Evolutionary conservation across 2,888 invertebrate species (phyloP).

Genomic region (Orthosia cruda): DNA sequence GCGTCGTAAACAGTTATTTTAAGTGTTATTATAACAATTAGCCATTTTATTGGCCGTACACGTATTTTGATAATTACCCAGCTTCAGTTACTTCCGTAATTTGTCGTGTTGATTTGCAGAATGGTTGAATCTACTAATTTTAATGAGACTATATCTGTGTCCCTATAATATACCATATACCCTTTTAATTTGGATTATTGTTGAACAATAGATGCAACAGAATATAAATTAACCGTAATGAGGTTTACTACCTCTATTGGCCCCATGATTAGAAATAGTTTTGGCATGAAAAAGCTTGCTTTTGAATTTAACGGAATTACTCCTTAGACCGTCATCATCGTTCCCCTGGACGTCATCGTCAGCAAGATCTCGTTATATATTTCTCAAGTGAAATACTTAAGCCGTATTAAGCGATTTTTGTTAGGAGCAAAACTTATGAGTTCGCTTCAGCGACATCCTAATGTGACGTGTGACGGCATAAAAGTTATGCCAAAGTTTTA

Average conservation of each 20-base stretch:
- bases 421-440: too few species aligned
- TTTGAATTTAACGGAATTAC: too few species aligned
- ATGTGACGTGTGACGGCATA: too few species aligned
- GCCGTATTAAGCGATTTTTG: too few species aligned
- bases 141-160: not conserved
- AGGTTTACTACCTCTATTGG: not conserved
- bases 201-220: not conserved
- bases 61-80: slow-evolving; percentile 55
- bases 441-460: too few species aligned
- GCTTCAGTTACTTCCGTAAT: slow-evolving; percentile 31
- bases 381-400: too few species aligned
- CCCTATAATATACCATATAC: too few species aligned
- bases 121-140: slow-evolving; percentile 13
- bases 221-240: not conserved
- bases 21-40: slow-evolving; percentile 73
- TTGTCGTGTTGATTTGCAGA: slow-evolving; percentile 23
- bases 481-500: too few species aligned
- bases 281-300: not conserved
- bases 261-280: not conserved
- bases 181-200: not conserved
- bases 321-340: too few species aligned
- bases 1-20: slow-evolving; percentile 72
- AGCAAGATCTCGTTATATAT: not conserved
- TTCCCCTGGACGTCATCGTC: not conserved
- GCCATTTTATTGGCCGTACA: slow-evolving; percentile 49